Evolutionary conservation across 1,140 invertebrate genomes (phyloP), one percentile per base, ranked within the genome.

Genomic region (Halyomorpha halys): DNA sequence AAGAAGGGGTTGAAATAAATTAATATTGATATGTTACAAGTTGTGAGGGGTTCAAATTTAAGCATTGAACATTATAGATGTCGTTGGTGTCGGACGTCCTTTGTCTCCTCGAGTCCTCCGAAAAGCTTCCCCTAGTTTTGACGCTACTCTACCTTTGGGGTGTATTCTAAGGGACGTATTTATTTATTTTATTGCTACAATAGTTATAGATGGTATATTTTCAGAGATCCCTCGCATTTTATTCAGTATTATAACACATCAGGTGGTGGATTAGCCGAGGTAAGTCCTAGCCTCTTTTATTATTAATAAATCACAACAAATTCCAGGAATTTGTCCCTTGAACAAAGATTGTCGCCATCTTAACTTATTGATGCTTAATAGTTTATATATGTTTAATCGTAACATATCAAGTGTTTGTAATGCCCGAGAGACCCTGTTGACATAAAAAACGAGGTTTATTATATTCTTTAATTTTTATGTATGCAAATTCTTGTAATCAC

Each of bases 331-430:
- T 65, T 65, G 64, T 65, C 59, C 44, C 54, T 15, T 44, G 59
- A 47, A 25, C 47, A 39, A 65, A 65, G 64, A 65, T 60, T 65
- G 64, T 65, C 64, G 64, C 64, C 64, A 65, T 65, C 64, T 65
- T 65, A 65, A 65, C 64, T 65, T 60, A 65, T 64, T 60, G 63
- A 64, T 45, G 63, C 39, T 39, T 64, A 64, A 56, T 63, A 59
- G 56, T 65, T 47, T 61, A 61, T 64, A 27, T 39, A 39, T 39
- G 34, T 39, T 39, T 39, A 39, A 39, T 39, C 34, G 5, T 39
- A 39, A 39, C 34, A 39, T 39, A 39, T 39, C 5, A 6, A 39
- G 34, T 39, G 34, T 39, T 39, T 11, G 34, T 11, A 6, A 39
- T 11, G 34, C 11, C 11, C 6, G 11, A 6, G 34, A 6, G 34